Percentiles rank a stretch among this genome's conserved stretches.
phyloP scores from a whole-genome alignment of 2,797 vertebrate genomes.

The Argentina silus region DNA sequence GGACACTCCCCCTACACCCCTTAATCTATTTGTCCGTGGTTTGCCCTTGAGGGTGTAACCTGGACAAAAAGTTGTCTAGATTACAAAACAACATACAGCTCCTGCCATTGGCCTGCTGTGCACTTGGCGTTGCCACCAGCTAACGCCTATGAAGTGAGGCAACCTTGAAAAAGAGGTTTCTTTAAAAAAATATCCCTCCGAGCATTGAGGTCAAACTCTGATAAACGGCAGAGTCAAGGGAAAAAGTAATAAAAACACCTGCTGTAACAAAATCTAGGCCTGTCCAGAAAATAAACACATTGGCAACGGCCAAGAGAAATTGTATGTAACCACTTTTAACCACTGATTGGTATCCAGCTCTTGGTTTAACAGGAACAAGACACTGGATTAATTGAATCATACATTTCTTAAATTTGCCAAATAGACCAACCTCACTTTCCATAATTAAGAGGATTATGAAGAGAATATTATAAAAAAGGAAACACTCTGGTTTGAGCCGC shows the following conservation, averaged over 20 bases:
- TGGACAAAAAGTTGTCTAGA: background rate
- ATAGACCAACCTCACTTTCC: background rate
- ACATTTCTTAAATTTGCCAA: no score
- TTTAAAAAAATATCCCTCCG: background rate
- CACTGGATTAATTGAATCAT: no score
- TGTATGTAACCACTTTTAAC: no score
- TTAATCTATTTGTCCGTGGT: slow-evolving; percentile 16
- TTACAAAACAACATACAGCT: background rate
- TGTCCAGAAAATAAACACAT: background rate
- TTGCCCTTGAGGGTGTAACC: slow-evolving; percentile 35
- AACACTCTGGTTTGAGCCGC: no score
- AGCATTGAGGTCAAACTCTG: background rate
- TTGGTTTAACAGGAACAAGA: no score
- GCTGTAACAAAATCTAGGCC: background rate
- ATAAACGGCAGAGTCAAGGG: background rate
- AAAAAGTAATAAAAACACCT: background rate
- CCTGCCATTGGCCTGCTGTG: slow-evolving; percentile 14
- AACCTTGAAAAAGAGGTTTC: slow-evolving; percentile 19
- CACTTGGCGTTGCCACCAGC: background rate
- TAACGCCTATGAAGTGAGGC: background rate
- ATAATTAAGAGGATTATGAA: no score
- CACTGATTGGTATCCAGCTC: no score
- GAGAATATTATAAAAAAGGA: no score
- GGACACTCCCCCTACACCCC: slow-evolving; percentile 21
- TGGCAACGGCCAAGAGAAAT: no score